Base-by-base conservation (phyloP, 2,797 vertebrate species). In the Molothrus aeneus region DNA sequence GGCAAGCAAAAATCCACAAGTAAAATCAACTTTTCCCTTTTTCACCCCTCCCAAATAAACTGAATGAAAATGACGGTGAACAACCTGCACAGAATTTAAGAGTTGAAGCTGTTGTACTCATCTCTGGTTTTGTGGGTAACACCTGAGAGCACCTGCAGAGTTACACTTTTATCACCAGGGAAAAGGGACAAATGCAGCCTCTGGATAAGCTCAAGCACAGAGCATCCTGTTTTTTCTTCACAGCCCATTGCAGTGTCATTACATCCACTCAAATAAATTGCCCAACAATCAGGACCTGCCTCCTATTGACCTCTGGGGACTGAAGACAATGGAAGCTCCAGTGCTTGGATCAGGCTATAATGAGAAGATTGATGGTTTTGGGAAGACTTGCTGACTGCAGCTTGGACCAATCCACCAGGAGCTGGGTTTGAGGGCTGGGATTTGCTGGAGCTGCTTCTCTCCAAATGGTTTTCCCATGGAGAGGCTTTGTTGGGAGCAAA, bases 301-400 rank as follows among this genome's bases (percentile, higher is more conserved):
- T 88, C 65, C 48, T 75, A 5, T 73, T 51, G 77, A 88, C 94
- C 94, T 90, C 86, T 45, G 78, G 94, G 80, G 95, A 93, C 36
- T 0, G 2, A 45, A 86, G 72, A 87, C 71, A 95, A 59, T 74
- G 83, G 63, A 81, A 77, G n/a, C 64, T 48, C 31, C 25, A 60
- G 81, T 5, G 12, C 63, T 77, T 53, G 50, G 84, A 91, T 72
- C 57, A n/a, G 64, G 50, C 54, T 5, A 5, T 31, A 82, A 87
- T 40, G 88, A 75, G 86, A 53, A 84, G 86, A 90, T 93, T 38
- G 48, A 95, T 88, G 70, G 4, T 72, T 90, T 90, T 65, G 80
- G 77, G 86, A 92, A 43, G 77, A 75, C 4, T 56, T 81, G 80
- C 34, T 0, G 54, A 81, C 73, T 86, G 70, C 80, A 80, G 69